Base-by-base conservation (phyloP, 1,140 invertebrate genomes). In the Diuraphis noxia region DNA sequence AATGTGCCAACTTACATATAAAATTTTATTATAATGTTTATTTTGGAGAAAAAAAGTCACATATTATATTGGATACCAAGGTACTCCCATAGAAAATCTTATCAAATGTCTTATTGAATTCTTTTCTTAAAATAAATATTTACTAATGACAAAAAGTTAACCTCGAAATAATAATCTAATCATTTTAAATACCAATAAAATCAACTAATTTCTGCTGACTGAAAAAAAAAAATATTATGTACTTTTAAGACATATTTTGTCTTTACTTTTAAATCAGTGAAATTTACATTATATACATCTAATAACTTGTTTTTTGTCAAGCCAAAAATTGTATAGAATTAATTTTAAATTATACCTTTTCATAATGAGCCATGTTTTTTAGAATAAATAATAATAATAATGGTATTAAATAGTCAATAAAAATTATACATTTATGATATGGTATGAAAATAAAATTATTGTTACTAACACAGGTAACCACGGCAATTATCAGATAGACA, bases 401-500 rank as follows among this genome's bases (percentile, higher is more conserved):
- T 17, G 17, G 30, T 56, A 56, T 56, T 30, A 56, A 56, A 56
- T 56, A 56, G 52, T 56, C 52, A 56, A 56, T 56, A 30, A 56
- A 56, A 56, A 56, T 56, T 30, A 8, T 46, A 46, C 8, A 46
- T 43, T 56, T 30, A 10, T 56, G 52, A 13, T 30, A 56, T 46
- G 13, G 52, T 13, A 56, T 30, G 52, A 30, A 30, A 30, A 56
- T 30, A 56, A 56, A 30, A 30, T 56, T 56, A 56, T 56, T 56
- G 30, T 30, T 56, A 36, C 49, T 52, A 92, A 49, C 84, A 92
- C 17, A 92, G 34, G 77, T 84, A 92, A 41, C 81, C 81, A 10
- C 90, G 41, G 34, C 92, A 92, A 13, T 91, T 92, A n/a, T 41
- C 21, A 13, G 92, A 56, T 41, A n/a, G 34, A 52, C 92, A 92